Evolutionary conservation across 35 echinoderm and acorn worm species (phyloP).

Genomic region (Anneissia japonica): DNA sequence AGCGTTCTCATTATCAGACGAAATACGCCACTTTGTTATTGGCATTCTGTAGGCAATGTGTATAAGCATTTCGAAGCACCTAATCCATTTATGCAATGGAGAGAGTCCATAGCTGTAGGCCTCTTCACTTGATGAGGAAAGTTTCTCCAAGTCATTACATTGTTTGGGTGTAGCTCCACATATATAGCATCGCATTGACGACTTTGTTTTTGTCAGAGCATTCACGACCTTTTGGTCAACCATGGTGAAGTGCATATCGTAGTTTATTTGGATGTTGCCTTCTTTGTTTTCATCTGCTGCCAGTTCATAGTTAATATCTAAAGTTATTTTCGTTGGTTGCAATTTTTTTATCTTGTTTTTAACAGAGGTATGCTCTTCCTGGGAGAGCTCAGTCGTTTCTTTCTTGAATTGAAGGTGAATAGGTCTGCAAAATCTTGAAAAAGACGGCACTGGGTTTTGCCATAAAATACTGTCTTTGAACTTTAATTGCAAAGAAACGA

Average conservation of each 20-base stretch:
- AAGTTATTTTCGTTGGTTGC: slow-evolving; percentile 22
- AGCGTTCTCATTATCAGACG: slow-evolving; percentile 16
- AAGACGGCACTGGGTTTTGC: slow-evolving; percentile 42
- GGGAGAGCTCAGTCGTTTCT: slow-evolving; percentile 26
- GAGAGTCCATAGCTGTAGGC: slow-evolving; percentile 26
- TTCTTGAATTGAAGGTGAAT: slow-evolving; percentile 45
- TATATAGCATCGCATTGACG: slow-evolving; percentile 55
- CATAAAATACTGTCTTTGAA: slow-evolving; percentile 24
- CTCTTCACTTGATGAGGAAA: slow-evolving; percentile 10
- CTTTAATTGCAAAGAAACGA: slow-evolving; percentile 42
- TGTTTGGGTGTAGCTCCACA: slow-evolving; percentile 31
- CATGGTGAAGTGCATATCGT: slow-evolving; percentile 47
- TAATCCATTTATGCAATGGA: slow-evolving; percentile 25
- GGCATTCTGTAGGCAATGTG: slow-evolving; percentile 37
- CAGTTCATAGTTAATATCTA: slow-evolving; percentile 33
- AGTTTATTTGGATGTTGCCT: slow-evolving; percentile 22
- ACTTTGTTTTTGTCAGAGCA: slow-evolving; percentile 45
- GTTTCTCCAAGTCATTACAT: slow-evolving; percentile 29
- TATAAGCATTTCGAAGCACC: slow-evolving; percentile 54
- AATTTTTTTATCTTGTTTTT: slow-evolving; percentile 17
- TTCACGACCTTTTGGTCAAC: slow-evolving; percentile 36
- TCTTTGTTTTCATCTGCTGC: slow-evolving; percentile 23
- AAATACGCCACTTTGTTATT: slow-evolving; percentile 27
- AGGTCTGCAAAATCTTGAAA: slow-evolving; percentile 25
- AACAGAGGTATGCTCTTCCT: not conserved